Conservation (phyloP, 2,888 invertebrate genomes). For the Lasius platythorax region DNA sequence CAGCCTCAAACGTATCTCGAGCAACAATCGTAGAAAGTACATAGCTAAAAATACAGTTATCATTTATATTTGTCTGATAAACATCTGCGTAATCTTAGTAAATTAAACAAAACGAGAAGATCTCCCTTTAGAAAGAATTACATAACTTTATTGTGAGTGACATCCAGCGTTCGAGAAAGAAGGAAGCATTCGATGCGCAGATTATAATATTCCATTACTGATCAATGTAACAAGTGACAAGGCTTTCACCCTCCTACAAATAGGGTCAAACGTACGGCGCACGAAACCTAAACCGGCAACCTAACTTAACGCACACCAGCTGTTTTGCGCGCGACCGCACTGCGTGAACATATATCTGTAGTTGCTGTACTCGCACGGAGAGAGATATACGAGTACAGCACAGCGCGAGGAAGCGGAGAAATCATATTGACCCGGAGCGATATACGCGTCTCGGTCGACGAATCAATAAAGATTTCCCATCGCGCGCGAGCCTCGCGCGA, state of each 20-base stretch:
- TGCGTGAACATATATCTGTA: not conserved
- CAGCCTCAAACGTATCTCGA: not conserved
- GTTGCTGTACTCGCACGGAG: not conserved
- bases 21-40: not conserved
- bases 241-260: not conserved
- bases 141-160: not conserved
- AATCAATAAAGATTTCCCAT: slow-evolving; percentile 85
- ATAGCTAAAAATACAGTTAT: not conserved
- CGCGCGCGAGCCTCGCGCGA: slow-evolving; percentile 77
- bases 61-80: not conserved
- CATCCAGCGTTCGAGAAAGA: not conserved
- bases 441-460: slow-evolving; percentile 77
- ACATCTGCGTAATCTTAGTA: not conserved
- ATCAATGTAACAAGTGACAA: not conserved
- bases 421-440: slow-evolving; percentile 82
- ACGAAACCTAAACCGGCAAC: too few species aligned
- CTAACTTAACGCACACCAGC: not conserved
- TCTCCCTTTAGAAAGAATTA: not conserved
- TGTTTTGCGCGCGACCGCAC: not conserved
- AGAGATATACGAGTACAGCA: slow-evolving; percentile 52
- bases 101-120: not conserved
- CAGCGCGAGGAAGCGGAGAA: slow-evolving; percentile 66
- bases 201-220: slow-evolving; percentile 57
- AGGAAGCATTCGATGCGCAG: not conserved
- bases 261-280: slow-evolving; percentile 12